A percentile compares a stretch with the other conserved stretches of the same genome.
phyloP scores from a whole-genome alignment of 2,888 invertebrate species.

The Pegoplata infirma region DNA sequence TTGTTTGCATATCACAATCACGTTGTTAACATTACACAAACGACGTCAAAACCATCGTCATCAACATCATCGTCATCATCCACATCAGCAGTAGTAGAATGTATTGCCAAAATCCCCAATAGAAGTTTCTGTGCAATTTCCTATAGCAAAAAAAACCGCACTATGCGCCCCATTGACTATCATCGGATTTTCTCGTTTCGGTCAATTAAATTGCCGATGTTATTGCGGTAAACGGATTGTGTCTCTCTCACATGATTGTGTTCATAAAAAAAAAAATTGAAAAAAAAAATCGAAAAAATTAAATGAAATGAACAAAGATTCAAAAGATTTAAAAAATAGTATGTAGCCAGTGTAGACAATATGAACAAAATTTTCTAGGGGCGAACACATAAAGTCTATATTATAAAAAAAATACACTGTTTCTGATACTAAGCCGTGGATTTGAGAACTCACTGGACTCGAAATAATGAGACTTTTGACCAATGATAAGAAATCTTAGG shows the following conservation, averaged over 20 bases:
- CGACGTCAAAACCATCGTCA: neutral
- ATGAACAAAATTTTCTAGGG: neutral
- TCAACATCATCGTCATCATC: constrained; percentile 32
- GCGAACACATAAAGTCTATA: constrained; percentile 13
- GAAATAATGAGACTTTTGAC: too few species aligned
- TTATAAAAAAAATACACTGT: neutral
- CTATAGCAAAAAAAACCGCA: constrained; percentile 50
- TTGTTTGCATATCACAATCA: constrained; percentile 51
- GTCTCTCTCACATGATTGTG: constrained; percentile 61
- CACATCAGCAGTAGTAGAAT: too few species aligned
- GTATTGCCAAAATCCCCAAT: constrained; percentile 30
- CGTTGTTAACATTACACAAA: constrained; percentile 35
- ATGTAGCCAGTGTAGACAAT: neutral
- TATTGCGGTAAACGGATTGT: constrained; percentile 67
- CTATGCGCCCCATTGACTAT: constrained; percentile 58
- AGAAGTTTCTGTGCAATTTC: constrained; percentile 31
- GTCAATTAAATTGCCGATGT: constrained; percentile 68
- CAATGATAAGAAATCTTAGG: too few species aligned
- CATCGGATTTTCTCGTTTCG: constrained; percentile 64
- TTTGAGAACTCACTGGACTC: too few species aligned
- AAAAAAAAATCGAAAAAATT: constrained; percentile 3
- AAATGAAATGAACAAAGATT: constrained; percentile 51
- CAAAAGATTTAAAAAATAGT: constrained; percentile 29
- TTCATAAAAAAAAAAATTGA: constrained; percentile 37
- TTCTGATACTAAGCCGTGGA: neutral